These are phyloP conservation scores for Netelia melanura DNA, from an alignment of 2,888 invertebrate genomes.

Conservation along the genomic window DNA sequence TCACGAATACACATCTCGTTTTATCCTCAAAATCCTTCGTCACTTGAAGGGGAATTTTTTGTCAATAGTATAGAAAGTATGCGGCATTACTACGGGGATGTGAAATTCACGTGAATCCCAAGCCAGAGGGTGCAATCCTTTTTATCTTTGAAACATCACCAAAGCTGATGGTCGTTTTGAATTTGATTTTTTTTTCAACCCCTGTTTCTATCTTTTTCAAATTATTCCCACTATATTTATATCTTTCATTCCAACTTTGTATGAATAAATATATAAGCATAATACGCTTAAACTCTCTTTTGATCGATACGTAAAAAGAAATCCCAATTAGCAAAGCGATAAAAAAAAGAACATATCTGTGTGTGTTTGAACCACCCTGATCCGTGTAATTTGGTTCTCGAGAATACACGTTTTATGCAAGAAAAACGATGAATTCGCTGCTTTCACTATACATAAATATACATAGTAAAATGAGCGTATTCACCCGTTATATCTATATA, in stretches of 20 bases:
- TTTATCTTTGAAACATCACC: conserved; percentile 38
- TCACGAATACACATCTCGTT: neutral
- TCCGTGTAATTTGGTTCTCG: neutral
- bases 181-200: conserved; percentile 36
- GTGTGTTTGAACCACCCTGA: too few relatives aligned
- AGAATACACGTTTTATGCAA: conserved; percentile 12
- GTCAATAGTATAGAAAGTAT: too few relatives aligned
- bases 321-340: too few relatives aligned
- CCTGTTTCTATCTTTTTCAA: too few relatives aligned
- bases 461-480: neutral
- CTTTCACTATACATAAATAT: neutral
- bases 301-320: too few relatives aligned
- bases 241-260: too few relatives aligned
- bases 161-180: conserved; percentile 25
- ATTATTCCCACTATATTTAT: neutral
- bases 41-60: neutral
- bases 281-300: too few relatives aligned
- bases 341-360: too few relatives aligned
- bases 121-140: too few relatives aligned
- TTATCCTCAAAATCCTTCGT: neutral
- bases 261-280: too few relatives aligned
- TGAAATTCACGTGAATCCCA: too few relatives aligned
- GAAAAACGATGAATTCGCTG: conserved; percentile 57
- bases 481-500: conserved; percentile 2
- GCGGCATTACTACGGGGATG: too few relatives aligned